These are phyloP conservation scores for Odontamblyopus lacepedii DNA, from an alignment of 2,797 vertebrate species.

Conservation along the genomic window DNA sequence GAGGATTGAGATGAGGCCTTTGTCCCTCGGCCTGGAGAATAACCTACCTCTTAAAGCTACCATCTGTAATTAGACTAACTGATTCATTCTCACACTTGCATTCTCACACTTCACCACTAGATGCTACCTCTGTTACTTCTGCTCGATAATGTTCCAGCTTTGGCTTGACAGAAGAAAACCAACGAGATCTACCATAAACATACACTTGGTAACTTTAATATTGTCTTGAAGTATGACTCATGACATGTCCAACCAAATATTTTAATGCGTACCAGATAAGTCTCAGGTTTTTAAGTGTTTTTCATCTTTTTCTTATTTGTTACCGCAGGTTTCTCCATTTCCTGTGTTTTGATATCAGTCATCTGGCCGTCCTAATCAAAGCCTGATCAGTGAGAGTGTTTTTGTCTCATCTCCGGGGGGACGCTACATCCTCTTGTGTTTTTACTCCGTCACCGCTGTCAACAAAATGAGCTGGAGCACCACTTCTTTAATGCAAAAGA, in stretches of 20 bases:
- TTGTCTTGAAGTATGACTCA: too few relatives aligned
- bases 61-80: too few relatives aligned
- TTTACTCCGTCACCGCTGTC: slow-evolving; percentile 15
- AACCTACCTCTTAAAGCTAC: too few relatives aligned
- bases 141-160: too few relatives aligned
- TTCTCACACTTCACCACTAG: too few relatives aligned
- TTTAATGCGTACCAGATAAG: neutral
- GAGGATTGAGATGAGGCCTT: too few relatives aligned
- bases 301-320: neutral
- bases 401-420: slow-evolving; percentile 19
- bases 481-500: slow-evolving; percentile 11
- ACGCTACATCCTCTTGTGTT: slow-evolving; percentile 10
- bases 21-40: too few relatives aligned
- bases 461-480: neutral
- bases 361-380: slow-evolving; percentile 11
- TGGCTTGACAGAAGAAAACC: too few relatives aligned
- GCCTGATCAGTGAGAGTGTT: slow-evolving; percentile 21
- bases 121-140: too few relatives aligned
- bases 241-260: neutral
- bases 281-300: neutral
- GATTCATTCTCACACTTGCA: too few relatives aligned
- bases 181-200: too few relatives aligned
- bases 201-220: too few relatives aligned
- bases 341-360: neutral
- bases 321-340: neutral